Base-by-base conservation (phyloP, 2,797 vertebrate genomes). In the Lepilemur ruficaudatus region DNA sequence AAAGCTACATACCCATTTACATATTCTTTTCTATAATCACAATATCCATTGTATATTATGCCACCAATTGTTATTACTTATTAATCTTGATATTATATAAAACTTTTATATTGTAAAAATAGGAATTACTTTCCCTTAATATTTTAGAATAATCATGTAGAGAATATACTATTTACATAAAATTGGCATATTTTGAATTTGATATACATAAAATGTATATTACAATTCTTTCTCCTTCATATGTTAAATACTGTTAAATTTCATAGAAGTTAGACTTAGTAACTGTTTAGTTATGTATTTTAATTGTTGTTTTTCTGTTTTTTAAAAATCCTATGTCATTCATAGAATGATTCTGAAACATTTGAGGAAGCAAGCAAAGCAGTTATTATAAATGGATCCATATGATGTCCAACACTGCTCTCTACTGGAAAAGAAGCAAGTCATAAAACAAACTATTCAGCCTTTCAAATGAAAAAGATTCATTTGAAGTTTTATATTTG, bases 371-470 rank as follows among this genome's bases (percentile, higher is more conserved):
- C 50, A 72, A 89, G 91, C 91, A 55, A 63, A 97, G 15, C 43
- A 75, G 52, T 70, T 90, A 22, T 38, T 81, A 2, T n/a, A 94
- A 88, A 90, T 41, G 14, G 83, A 50, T 94, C 81, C 73, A 96
- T 98, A 75, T 9, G 13, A 89, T 97, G 95, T 97, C 97, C 98
- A 97, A 96, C 89, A 98, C 96, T 98, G 98, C 98, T 98, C 98
- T 98, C 98, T 99, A 95, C 98, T 98, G 98, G 98, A 97, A 96
- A 90, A 97, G 86, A 92, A 91, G 61, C 32, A 63, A 69, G 35
- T 52, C n/a, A 28, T 72, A 72, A 85, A 69, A 72, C 28, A 79
- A 43, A 17, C 17, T 50, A 57, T 22, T 95, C 57, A 93, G 72
- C 0, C 3, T 94, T 86, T 65, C 76, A 75, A 91, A 11, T 59